Base-by-base conservation (phyloP, 2,888 invertebrate species). In the Drosophila koepferae region DNA sequence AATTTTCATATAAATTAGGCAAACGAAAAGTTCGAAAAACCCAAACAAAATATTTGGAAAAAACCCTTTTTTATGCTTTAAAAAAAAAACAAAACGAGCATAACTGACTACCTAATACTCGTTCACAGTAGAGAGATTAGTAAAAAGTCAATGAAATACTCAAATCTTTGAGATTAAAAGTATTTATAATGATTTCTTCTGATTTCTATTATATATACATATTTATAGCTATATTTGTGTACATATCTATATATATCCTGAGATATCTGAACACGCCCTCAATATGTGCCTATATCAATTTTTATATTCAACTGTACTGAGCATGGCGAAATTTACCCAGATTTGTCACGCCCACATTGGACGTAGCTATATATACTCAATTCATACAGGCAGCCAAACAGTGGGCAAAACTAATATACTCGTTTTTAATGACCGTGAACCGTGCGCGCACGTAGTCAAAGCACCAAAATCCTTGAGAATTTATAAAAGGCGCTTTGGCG, bases 1-100 rank as follows among this genome's bases (percentile, higher is more conserved):
- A 90, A 87, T 89, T 90, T 90, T 80, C 87, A 80, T 84, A 90
- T 81, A 89, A 90, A 86, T 86, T 90, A 90, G 90, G 75, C 89
- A 71, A 89, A 74, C 69, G 69, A 76, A 80, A 73, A 80, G 48
- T 80, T 80, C 46, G 48, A 56, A 63, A 72, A 49, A 28, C 16
- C 43, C 53, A 70, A 43, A 18, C 66, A 41, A 48, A 49, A 28
- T n/a, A 38, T 54, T 54, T 20, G 8, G 16, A 23, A 38, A 69
- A 58, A 38, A 61, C 40, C n/a, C 36, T 7, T n/a, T 23, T 59
- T 59, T 20, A 40, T 16, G n/a, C 1, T 16, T 0, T 16, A 41
- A 14, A 14, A 5, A 20, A 23, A 41, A 14, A 14, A 5, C 14
- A 38, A 6, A 14, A 38, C 5, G 31, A 12, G 31, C 34, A 34